A percentile compares a stretch with the other conserved stretches of the same genome.
phyloP scores from a whole-genome alignment of 2,113 vertebrate species.

The Rhinogobius similis region DNA sequence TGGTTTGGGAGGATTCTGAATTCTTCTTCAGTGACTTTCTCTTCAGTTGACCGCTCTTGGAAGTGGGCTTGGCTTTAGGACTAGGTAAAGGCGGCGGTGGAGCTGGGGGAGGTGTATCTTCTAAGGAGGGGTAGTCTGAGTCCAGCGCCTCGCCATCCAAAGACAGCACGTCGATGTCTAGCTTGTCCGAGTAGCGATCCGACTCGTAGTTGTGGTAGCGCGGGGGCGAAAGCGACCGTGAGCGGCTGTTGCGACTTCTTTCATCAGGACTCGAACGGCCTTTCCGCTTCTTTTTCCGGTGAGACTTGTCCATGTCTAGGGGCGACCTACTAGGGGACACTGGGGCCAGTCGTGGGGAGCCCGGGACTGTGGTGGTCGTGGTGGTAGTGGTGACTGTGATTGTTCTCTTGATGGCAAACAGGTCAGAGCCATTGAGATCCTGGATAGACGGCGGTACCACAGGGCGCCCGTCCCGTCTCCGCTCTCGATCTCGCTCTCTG shows the following conservation, averaged over 20 bases:
- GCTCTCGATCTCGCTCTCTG: constrained; percentile 61
- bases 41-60: constrained; percentile 67
- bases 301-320: constrained; percentile 72
- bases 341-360: constrained; percentile 73
- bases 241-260: constrained; percentile 53
- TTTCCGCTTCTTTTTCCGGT: constrained; percentile 76
- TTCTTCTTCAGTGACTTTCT: constrained; percentile 77
- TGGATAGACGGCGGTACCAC: constrained; percentile 92
- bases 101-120: constrained; percentile 74
- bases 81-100: constrained; percentile 57
- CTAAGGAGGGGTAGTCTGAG: constrained; percentile 80
- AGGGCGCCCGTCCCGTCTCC: constrained; percentile 77
- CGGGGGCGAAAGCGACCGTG: constrained; percentile 63
- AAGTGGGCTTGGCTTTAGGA: constrained; percentile 63
- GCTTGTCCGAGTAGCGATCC: constrained; percentile 72
- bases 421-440: constrained; percentile 89
- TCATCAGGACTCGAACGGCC: constrained; percentile 62
- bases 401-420: constrained; percentile 93
- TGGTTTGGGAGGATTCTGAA: constrained; percentile 62
- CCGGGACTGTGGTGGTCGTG: constrained; percentile 73
- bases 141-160: constrained; percentile 81
- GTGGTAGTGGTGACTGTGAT: constrained; percentile 85
- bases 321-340: constrained; percentile 59
- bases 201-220: constrained; percentile 74
- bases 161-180: constrained; percentile 75